Evolutionary conservation across 2,113 vertebrate genomes (phyloP), one percentile per base, ranked within the genome.

Genomic region (Muscicapa adusta): DNA sequence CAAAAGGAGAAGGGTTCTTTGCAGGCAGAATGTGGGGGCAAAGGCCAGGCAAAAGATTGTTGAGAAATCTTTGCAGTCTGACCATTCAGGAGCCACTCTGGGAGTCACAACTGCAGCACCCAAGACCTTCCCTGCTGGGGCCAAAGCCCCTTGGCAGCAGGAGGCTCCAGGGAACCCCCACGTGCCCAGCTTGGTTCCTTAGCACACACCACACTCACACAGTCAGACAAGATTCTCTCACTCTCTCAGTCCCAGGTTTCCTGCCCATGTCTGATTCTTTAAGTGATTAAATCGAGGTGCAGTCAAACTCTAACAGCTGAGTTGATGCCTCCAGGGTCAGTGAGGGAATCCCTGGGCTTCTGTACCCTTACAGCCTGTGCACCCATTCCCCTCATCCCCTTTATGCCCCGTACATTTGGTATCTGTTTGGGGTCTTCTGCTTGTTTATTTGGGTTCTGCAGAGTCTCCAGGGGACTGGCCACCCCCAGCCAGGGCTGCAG

Each of bases 311-410:
- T 3, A 29, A 22, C 29, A 82, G n/a, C 29, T 72, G 66, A 57
- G 75, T 1, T 50, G 43, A 12, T 47, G 45, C 28, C 60, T 60
- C 12, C 12, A 12, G 68, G n/a, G 25, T 47, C 54, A 75, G 11
- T 2, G 17, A 34, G 54, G 28, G 77, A n/a, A 60, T 7, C 16
- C 45, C 16, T 14, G 19, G 18, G 6, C 13, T 53, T 14, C 12
- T 60, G 38, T 25, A 60, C 24, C 53, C 54, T 22, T 17, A 5
- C 33, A 53, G 28, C 25, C 40, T 34, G 45, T 34, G 38, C 16
- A 10, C 14, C n/a, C 12, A 2, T 26, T 40, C 24, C 13, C 36
- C n/a, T 67, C 2, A 0, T 22, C 16, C 53, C 54, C 61, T 60
- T 53, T 8, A 11, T 31, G 29, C 9, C 14, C 19, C 19, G 45